Evolutionary conservation across 2,888 invertebrate species (phyloP), one percentile per base, ranked within the genome.

Genomic region (Polyommatus iphigenia): DNA sequence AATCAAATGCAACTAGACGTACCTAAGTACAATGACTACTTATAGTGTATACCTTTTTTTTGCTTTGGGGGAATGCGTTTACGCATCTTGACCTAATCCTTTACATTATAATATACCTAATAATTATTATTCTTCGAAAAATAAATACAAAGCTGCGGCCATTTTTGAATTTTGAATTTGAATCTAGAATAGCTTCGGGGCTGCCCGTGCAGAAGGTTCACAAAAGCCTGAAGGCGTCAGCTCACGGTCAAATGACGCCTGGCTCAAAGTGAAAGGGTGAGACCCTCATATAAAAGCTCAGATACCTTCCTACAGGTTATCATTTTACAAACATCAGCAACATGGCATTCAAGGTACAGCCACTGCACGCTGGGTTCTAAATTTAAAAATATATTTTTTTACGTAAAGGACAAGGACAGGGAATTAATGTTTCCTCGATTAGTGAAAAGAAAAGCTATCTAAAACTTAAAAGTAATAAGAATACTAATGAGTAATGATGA

Each of bases 321-420:
- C 92, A 93, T 91, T 91, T 91, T 86, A 86, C 85, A 89, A 87
- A 85, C 87, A 86, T 84, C 88, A 87, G 86, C 84, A 84, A 84
- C 88, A 93, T 93, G 93, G 92, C 92, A 87, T 92, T 91, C 88
- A 93, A 93, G 93, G 93, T 93, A 92, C 7, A 67, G 15, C 29
- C 18, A 67, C 6, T 10, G 29, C 29, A 67, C 15, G 24, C 15
- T 18, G 13, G 62, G 4, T 67, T 29, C 15, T 13, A 29, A 29
- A 20, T 29, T 32, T 4, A n/a, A 29, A 15, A 10, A 24, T 13
- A 13, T 0, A 2, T 1, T 13, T 67, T 67, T 24, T 4, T 1
- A 13, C 4, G 0, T 3, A 32, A 67, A 67, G 7, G 67, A 6
- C 67, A 32, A 29, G 67, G 29, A 32, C 15, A 67, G 29, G 10